These are phyloP conservation scores for Psophia crepitans DNA, from an alignment of 2,113 vertebrate species.

Conservation along the genomic window DNA sequence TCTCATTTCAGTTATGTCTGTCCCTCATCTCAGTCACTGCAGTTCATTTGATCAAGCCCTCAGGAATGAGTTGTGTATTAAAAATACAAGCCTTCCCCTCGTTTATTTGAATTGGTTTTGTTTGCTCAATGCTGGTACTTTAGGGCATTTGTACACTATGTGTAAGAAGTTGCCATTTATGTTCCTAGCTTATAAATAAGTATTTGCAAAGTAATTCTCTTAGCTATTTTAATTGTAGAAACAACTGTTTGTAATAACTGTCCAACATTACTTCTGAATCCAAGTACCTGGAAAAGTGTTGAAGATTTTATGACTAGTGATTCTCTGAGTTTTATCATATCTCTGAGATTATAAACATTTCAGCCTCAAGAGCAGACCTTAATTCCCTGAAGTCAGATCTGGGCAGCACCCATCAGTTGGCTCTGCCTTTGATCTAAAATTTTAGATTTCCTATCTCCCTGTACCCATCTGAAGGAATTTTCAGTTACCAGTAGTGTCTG, in stretches of 20 bases:
- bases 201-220: not conserved
- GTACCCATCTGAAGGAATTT: not conserved
- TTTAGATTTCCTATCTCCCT: not conserved
- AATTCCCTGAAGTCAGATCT: not conserved
- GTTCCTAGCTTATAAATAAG: conserved; percentile 2
- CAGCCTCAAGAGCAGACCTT: not conserved
- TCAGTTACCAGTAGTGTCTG: not conserved
- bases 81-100: not conserved
- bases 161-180: not conserved
- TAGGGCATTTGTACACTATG: not conserved
- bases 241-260: not conserved
- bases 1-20: not conserved
- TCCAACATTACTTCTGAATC: not conserved
- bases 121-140: not conserved
- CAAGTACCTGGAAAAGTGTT: not conserved
- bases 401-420: not conserved
- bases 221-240: not conserved
- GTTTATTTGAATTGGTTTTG: not conserved
- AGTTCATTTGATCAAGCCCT: not conserved
- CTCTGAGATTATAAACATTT: not conserved
- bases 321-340: not conserved
- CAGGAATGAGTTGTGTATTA: not conserved
- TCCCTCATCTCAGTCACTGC: not conserved
- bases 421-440: not conserved
- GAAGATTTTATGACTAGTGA: not conserved